Base-by-base conservation (phyloP, 2,888 invertebrate species). In the Zhengitettix transpicula region DNA sequence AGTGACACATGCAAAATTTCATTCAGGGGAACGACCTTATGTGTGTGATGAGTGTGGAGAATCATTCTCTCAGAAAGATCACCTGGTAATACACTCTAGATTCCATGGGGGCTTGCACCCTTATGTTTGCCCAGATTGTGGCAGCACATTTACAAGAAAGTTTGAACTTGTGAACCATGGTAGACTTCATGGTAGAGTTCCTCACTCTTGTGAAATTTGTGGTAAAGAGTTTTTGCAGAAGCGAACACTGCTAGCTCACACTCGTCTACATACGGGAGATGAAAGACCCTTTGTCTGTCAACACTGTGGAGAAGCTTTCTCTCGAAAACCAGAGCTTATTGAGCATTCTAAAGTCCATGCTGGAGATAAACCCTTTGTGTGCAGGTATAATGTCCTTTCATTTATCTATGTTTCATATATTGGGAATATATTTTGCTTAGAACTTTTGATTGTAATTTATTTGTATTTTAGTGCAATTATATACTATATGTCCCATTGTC, bases 41-140 rank as follows among this genome's bases (percentile, higher is more conserved):
- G 85, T 95, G 70, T 94, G 93, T 74, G 75, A 77, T 65, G 87
- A 93, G 63, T 98, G 97, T 70, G 87, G 86, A 5, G 97, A 97
- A 74, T 91, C 93, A 63, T 94, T 93, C 74, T 89, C 90, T 12
- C 84, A 92, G 65, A 84, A 91, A 71, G 92, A 93, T 72, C 92
- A 93, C 71, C 81, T 93, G 56, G 88, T 91, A 67, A 92, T 91
- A 77, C 92, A 93, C 76, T 82, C 89, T 62, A 77, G 93, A 64
- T 93, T 93, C 75, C 94, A 95, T 74, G 94, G 93, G n/a, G 96
- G 96, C 10, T 83, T 95, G 68, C 90, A 93, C 69, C 96, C 97
- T 12, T 97, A 95, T 75, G 87, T 87, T 66, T 97, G 97, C 73
- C 83, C 85, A 58, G 91, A 91, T 70, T 97, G 97, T 70, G 88